phyloP scores from a whole-genome alignment of 1,140 invertebrate genomes.

The Choristoneura fumiferana region DNA sequence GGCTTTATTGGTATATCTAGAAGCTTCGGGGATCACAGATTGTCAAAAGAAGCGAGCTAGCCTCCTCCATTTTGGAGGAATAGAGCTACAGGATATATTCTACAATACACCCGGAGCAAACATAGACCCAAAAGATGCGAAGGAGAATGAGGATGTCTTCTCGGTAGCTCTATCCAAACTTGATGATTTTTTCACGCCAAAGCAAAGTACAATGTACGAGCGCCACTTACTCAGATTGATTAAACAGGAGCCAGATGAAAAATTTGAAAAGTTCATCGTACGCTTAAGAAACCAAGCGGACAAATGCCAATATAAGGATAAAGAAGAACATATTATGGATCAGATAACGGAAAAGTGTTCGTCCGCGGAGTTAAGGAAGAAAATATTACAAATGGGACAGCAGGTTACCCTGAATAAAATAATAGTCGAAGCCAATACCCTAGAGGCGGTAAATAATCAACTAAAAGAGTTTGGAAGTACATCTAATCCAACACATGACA shows the following conservation, averaged over 20 bases:
- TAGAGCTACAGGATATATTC: constrained; percentile 30
- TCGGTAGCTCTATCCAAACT: background rate
- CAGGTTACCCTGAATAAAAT: constrained; percentile 15
- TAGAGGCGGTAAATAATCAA: constrained; percentile 9
- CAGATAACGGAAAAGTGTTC: constrained; percentile 29
- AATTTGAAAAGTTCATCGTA: constrained; percentile 21
- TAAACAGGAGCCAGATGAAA: constrained; percentile 10
- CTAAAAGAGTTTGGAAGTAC: background rate
- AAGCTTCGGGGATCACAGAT: constrained; percentile 25
- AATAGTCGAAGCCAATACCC: constrained; percentile 15
- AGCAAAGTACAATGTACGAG: constrained; percentile 15
- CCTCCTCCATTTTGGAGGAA: constrained; percentile 30
- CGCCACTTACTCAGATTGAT: constrained; percentile 17
- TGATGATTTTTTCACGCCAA: background rate
- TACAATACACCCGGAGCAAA: constrained; percentile 32
- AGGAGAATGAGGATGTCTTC: too few relatives aligned
- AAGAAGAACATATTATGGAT: constrained; percentile 21
- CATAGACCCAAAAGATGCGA: background rate
- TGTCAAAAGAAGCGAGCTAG: constrained; percentile 28
- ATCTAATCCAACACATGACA: background rate
- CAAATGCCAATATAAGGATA: constrained; percentile 24
- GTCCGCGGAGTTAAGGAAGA: constrained; percentile 24
- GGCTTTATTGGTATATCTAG: constrained; percentile 25
- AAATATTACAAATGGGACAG: constrained; percentile 23
- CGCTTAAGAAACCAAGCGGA: constrained; percentile 15